Evolutionary conservation across 2,888 invertebrate genomes (phyloP).

Genomic region (Anodontia alba): DNA sequence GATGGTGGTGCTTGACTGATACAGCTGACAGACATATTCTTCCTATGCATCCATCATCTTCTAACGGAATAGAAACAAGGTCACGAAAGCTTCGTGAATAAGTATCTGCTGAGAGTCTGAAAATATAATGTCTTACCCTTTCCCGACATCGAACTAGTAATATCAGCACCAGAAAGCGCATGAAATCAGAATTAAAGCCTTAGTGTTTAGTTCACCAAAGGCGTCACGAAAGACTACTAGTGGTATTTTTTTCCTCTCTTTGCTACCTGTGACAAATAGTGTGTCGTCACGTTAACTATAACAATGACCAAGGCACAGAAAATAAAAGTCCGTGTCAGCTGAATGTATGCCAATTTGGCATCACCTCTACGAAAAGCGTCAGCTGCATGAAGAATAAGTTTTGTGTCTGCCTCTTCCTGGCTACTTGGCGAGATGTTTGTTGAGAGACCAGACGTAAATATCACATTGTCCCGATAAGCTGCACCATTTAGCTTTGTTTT

Average conservation of each 20-base stretch:
- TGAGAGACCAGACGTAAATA: neutral
- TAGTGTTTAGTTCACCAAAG: neutral
- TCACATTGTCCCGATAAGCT: neutral
- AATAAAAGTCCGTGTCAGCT: neutral
- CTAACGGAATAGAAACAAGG: neutral
- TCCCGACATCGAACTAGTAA: neutral
- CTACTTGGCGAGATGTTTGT: neutral
- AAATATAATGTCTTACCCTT: neutral
- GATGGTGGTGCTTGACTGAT: neutral
- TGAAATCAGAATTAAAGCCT: neutral
- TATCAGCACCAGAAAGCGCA: too few species aligned
- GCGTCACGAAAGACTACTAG: neutral
- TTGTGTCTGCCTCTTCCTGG: too few species aligned
- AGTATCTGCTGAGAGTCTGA: neutral
- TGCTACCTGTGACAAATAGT: neutral
- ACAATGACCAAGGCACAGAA: neutral
- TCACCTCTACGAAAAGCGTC: neutral
- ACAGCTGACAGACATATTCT: neutral
- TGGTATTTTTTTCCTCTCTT: neutral
- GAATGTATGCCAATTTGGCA: neutral
- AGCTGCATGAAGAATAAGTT: too few species aligned
- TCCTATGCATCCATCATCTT: neutral
- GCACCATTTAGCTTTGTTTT: neutral
- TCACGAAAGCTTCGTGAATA: neutral
- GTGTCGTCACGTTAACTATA: neutral